Evolutionary conservation across 2,113 vertebrate genomes (phyloP).

Genomic region (Zingel zingel): DNA sequence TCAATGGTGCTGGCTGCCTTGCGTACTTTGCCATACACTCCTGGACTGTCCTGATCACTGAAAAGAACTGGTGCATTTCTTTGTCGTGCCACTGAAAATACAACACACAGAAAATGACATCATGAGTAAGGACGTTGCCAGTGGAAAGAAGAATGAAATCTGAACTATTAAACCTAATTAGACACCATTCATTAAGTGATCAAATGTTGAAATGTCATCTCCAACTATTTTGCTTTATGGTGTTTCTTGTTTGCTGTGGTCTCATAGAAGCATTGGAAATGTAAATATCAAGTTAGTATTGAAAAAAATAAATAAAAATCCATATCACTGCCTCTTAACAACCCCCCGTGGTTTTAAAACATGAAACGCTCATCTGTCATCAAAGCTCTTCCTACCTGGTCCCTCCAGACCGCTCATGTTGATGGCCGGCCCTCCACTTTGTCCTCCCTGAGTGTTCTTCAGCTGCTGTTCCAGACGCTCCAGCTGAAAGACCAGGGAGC

Average conservation of each 20-base stretch:
- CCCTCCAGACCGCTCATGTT: constrained; percentile 90
- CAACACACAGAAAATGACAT: neutral
- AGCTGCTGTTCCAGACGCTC: constrained; percentile 94
- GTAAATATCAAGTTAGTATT: neutral
- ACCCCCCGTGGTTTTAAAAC: neutral
- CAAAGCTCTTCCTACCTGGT: constrained; percentile 73
- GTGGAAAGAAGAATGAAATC: neutral
- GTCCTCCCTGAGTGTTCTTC: constrained; percentile 86
- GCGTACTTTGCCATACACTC: constrained; percentile 94
- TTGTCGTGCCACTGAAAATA: constrained; percentile 87
- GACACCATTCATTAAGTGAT: neutral
- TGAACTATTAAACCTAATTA: neutral
- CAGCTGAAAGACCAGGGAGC: constrained; percentile 94
- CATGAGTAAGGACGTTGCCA: neutral
- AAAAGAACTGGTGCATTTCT: constrained; percentile 95
- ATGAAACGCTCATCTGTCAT: neutral
- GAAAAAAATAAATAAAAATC: neutral
- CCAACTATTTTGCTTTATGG: neutral
- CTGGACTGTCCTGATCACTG: constrained; percentile 85
- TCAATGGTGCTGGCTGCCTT: constrained; percentile 96
- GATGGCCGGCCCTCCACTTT: constrained; percentile 86
- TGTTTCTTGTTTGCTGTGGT: neutral
- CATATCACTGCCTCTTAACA: neutral
- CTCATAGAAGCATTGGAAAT: neutral
- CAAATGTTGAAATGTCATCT: neutral